phyloP scores from a whole-genome alignment of 2,888 invertebrate genomes.

The Thymelicus lineola region DNA sequence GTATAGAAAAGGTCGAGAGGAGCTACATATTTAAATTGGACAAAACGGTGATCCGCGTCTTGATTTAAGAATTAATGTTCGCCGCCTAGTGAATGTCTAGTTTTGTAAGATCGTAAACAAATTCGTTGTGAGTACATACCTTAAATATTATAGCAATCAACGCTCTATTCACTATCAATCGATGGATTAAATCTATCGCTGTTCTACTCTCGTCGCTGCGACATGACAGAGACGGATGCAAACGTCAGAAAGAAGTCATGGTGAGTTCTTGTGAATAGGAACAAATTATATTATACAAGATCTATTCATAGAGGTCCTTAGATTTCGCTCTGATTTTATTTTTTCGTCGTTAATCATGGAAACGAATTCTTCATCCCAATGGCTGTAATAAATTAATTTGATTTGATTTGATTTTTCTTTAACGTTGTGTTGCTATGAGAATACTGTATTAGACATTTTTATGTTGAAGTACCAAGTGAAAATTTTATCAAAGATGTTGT shows the following conservation, averaged over 20 bases:
- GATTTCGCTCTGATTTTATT: slow-evolving; percentile 2
- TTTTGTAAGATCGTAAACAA: slow-evolving; percentile 1
- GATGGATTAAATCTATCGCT: not conserved
- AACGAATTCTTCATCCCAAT: not conserved
- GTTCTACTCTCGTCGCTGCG: not conserved
- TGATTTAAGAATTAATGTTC: not conserved
- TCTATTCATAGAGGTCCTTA: slow-evolving; percentile 14
- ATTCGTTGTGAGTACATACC: slow-evolving; percentile 1
- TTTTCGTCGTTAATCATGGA: not conserved
- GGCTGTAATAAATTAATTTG: slow-evolving; percentile 6
- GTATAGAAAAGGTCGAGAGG: too few species aligned
- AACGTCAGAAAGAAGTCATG: slow-evolving; percentile 23
- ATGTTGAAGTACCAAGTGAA: not conserved
- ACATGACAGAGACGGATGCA: slow-evolving; percentile 3
- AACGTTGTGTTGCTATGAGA: not conserved
- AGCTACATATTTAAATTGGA: too few species aligned
- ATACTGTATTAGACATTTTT: not conserved
- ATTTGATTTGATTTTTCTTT: not conserved
- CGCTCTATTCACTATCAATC: slow-evolving; percentile 17
- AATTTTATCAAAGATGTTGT: not conserved
- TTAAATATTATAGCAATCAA: slow-evolving; percentile 19
- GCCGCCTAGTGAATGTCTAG: not conserved
- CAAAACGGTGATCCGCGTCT: too few species aligned
- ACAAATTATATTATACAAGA: slow-evolving; percentile 26
- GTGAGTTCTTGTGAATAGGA: slow-evolving; percentile 28